phyloP scores from a whole-genome alignment of 1,140 invertebrate genomes.

The Odontomachus brunneus region DNA sequence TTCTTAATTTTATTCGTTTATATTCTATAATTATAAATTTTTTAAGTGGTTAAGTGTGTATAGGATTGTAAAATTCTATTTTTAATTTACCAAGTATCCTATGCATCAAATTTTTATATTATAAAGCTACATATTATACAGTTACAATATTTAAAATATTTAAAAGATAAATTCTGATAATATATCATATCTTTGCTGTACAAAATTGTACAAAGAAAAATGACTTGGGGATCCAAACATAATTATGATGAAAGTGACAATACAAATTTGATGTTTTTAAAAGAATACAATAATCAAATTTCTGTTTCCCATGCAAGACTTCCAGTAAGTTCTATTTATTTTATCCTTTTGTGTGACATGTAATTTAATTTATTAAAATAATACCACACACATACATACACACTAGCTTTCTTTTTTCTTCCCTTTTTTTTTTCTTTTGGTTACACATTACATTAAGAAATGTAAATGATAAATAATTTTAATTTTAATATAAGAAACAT shows the following conservation, averaged over 20 bases:
- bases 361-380: slow-evolving; percentile 42
- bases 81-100: background rate
- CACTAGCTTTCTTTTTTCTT: no score
- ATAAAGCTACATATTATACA: no score
- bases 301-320: slow-evolving; percentile 59
- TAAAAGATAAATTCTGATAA: background rate
- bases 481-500: slow-evolving; percentile 17
- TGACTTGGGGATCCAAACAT: slow-evolving; percentile 70
- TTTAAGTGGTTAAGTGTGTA: background rate
- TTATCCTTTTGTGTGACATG: background rate
- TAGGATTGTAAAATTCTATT: background rate
- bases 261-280: slow-evolving; percentile 37
- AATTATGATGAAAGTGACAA: slow-evolving; percentile 49
- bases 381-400: background rate
- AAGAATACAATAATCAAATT: slow-evolving; percentile 56
- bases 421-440: no score
- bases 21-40: background rate
- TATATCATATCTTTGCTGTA: background rate
- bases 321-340: slow-evolving; percentile 63
- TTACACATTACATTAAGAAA: background rate
- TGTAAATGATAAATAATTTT: background rate
- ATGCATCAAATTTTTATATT: background rate
- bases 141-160: background rate
- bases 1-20: no score
- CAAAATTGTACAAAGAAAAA: slow-evolving; percentile 37